phyloP scores from a whole-genome alignment of 2,888 invertebrate genomes.

The Cheilosia pagana region DNA sequence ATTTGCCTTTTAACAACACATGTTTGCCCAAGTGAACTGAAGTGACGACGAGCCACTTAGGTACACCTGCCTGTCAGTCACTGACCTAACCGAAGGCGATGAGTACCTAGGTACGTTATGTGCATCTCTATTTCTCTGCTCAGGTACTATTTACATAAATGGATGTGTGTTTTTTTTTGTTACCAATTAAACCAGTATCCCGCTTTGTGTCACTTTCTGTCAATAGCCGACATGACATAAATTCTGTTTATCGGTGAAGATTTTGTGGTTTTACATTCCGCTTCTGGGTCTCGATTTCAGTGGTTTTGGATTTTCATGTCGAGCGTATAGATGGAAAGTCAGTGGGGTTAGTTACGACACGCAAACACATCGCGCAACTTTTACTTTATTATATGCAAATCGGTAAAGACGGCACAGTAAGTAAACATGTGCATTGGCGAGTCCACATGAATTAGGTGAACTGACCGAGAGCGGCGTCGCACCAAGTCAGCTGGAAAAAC shows the following conservation, averaged over 20 bases:
- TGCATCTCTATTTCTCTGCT: not conserved
- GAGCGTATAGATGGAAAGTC: not conserved
- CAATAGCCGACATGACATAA: slow-evolving; percentile 16
- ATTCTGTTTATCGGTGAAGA: slow-evolving; percentile 4
- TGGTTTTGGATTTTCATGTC: slow-evolving; percentile 23
- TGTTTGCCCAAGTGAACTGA: slow-evolving; percentile 47
- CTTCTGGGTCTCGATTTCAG: slow-evolving; percentile 36
- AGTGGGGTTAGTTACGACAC: slow-evolving; percentile 21
- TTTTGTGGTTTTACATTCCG: slow-evolving; percentile 21
- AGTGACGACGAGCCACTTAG: slow-evolving; percentile 27
- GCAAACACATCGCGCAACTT: slow-evolving; percentile 13
- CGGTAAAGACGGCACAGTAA: not conserved
- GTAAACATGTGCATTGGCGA: slow-evolving; percentile 22
- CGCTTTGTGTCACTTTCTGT: not conserved
- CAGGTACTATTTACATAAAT: not conserved
- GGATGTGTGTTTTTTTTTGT: not conserved
- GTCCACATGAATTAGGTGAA: slow-evolving; percentile 21
- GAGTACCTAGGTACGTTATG: not conserved
- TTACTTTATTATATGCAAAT: not conserved
- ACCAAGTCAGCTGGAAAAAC: slow-evolving; percentile 42
- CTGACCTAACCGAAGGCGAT: not conserved
- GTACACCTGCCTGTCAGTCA: slow-evolving; percentile 14
- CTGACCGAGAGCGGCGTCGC: slow-evolving; percentile 14
- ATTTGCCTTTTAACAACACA: slow-evolving; percentile 42
- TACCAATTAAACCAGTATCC: slow-evolving; percentile 13